Evolutionary conservation across 2,797 vertebrate species (phyloP).

Genomic region (Enteromius mattozi): DNA sequence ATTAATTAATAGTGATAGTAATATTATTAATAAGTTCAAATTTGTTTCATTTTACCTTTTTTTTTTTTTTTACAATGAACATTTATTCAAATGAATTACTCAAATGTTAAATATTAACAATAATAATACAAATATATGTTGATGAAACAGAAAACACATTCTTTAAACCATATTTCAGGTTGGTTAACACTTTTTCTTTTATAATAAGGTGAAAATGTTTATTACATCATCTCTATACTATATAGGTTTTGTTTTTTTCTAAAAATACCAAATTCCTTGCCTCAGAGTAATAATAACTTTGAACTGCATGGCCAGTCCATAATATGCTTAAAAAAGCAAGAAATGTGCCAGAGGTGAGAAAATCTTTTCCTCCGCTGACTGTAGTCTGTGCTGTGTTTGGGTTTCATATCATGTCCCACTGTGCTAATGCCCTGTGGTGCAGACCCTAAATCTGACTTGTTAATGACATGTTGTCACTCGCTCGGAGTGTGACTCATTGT

Average conservation of each 20-base stretch:
- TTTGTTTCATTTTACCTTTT: no score
- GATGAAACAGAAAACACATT: not conserved
- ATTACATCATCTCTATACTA: not conserved
- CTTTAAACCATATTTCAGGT: not conserved
- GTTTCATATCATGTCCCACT: constrained; percentile 23
- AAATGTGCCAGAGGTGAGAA: constrained; percentile 18
- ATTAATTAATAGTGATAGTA: no score
- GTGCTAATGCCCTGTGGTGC: constrained; percentile 21
- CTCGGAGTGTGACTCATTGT: constrained; percentile 44
- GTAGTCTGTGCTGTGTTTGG: not conserved
- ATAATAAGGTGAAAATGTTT: not conserved
- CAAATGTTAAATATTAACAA: not conserved
- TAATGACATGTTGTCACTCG: constrained; percentile 50
- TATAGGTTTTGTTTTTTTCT: not conserved
- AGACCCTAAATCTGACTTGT: constrained; percentile 47
- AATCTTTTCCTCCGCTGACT: not conserved
- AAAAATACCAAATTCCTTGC: not conserved
- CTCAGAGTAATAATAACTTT: not conserved
- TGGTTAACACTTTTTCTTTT: not conserved
- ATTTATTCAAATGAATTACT: not conserved
- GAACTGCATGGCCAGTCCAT: not conserved
- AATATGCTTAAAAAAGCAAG: not conserved
- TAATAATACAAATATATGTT: not conserved
- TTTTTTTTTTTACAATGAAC: no score
- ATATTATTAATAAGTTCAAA: no score